phyloP scores from a whole-genome alignment of 1,140 invertebrate species.

The Pseudomyrmex flavicornis region DNA sequence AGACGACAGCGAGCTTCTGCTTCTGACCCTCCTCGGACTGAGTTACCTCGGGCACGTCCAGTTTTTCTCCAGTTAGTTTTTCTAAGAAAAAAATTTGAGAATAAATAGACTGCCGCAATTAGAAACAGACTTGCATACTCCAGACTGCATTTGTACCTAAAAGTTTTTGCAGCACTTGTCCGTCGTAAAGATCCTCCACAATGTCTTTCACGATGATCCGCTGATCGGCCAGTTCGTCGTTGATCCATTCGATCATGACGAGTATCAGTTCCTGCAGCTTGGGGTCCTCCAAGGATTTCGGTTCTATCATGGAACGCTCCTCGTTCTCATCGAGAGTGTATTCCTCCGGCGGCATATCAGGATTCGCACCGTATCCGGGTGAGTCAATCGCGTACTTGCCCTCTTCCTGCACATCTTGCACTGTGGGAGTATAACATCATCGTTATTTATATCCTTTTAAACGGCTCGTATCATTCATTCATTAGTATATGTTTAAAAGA shows the following conservation, averaged over 20 bases:
- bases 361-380: conserved; percentile 93
- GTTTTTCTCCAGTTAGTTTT: conserved; percentile 94
- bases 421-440: conserved; percentile 86
- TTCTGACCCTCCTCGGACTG: conserved; percentile 99
- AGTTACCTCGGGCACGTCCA: conserved; percentile 99
- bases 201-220: conserved; percentile 99
- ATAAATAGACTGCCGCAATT: background rate
- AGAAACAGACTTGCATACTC: background rate
- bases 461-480: background rate
- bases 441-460: conserved; percentile 38
- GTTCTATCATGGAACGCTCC: conserved; percentile 97
- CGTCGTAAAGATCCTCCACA: conserved; percentile 99
- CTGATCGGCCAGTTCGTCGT: conserved; percentile 98
- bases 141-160: conserved; percentile 87
- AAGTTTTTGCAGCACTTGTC: conserved; percentile 98
- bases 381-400: conserved; percentile 99
- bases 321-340: conserved; percentile 97
- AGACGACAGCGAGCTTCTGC: conserved; percentile 96
- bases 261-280: conserved; percentile 94
- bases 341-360: conserved; percentile 96
- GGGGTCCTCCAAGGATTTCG: conserved; percentile 93
- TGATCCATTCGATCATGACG: conserved; percentile 99
- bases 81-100: conserved; percentile 86
- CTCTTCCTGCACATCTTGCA: conserved; percentile 97
- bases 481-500: background rate